Percentiles rank a stretch among this genome's conserved stretches.
Conservation (phyloP, 2,888 invertebrate genomes). For the Noctua janthina region DNA sequence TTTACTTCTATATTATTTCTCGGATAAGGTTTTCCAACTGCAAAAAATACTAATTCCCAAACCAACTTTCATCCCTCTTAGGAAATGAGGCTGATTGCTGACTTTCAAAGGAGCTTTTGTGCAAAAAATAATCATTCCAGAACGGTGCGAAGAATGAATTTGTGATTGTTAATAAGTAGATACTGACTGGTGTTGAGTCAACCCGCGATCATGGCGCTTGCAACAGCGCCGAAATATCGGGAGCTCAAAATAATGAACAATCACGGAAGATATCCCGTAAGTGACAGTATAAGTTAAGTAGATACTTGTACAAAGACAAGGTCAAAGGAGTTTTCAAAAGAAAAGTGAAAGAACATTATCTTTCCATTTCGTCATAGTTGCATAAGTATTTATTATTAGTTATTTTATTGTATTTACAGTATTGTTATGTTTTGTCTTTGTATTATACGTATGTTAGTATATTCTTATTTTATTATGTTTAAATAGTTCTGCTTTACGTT, state of each 20-base stretch:
- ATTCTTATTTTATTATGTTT: too few species aligned
- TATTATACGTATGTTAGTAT: too few species aligned
- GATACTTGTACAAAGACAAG: background rate
- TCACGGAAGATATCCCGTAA: too few species aligned
- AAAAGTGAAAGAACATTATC: too few species aligned
- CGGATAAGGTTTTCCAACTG: background rate
- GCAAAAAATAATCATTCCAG: background rate
- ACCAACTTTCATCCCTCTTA: background rate
- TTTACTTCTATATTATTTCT: background rate
- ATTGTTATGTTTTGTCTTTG: too few species aligned
- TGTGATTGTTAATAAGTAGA: background rate
- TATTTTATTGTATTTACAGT: too few species aligned
- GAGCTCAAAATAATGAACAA: too few species aligned
- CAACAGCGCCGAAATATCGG: too few species aligned
- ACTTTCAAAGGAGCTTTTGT: background rate
- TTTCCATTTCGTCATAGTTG: too few species aligned
- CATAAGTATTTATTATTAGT: too few species aligned
- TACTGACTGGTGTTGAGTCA: background rate
- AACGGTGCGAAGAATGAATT: background rate
- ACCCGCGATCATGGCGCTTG: too few species aligned
- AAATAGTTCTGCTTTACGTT: too few species aligned
- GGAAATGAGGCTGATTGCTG: background rate
- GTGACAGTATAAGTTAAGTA: background rate
- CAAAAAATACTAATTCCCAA: background rate
- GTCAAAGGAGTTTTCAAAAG: background rate